Evolutionary conservation across 1,140 invertebrate genomes (phyloP).

Genomic region (Drosophila parabipectinata): DNA sequence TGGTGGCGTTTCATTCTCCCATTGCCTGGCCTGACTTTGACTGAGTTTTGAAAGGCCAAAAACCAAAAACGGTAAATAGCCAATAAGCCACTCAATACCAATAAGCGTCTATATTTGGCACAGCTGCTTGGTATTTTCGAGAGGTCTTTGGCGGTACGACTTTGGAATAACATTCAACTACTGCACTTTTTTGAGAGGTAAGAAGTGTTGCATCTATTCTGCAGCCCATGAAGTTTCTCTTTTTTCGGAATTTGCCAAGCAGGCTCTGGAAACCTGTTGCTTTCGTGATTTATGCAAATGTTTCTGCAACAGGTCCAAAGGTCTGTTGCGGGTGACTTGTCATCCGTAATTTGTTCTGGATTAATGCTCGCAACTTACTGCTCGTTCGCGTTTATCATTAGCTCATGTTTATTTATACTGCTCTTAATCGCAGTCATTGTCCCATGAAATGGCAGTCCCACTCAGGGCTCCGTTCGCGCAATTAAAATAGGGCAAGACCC

Average conservation of each 20-base stretch:
- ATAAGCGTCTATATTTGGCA: slow-evolving; percentile 6
- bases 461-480: slow-evolving; percentile 22
- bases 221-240: background rate
- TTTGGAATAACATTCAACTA: background rate
- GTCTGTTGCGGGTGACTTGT: slow-evolving; percentile 1
- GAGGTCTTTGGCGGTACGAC: background rate
- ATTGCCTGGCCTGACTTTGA: slow-evolving; percentile 32
- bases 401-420: slow-evolving; percentile 44
- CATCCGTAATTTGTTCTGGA: slow-evolving; percentile 31
- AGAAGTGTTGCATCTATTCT: background rate
- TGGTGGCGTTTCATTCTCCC: slow-evolving; percentile 19
- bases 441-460: slow-evolving; percentile 46
- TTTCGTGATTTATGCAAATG: slow-evolving; percentile 38
- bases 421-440: slow-evolving; percentile 38
- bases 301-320: slow-evolving; percentile 3
- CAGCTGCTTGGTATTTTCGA: slow-evolving; percentile 5
- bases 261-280: slow-evolving; percentile 32
- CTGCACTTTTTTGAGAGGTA: background rate
- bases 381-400: slow-evolving; percentile 13
- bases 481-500: slow-evolving; percentile 27
- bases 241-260: slow-evolving; percentile 20
- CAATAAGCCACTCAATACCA: slow-evolving; percentile 11
- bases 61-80: slow-evolving; percentile 15
- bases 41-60: slow-evolving; percentile 18
- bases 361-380: slow-evolving; percentile 14